Percentiles rank a stretch among this genome's conserved stretches.
Evolutionary conservation across 2,888 invertebrate genomes (phyloP).

Genomic region (Girardia tigrina): DNA sequence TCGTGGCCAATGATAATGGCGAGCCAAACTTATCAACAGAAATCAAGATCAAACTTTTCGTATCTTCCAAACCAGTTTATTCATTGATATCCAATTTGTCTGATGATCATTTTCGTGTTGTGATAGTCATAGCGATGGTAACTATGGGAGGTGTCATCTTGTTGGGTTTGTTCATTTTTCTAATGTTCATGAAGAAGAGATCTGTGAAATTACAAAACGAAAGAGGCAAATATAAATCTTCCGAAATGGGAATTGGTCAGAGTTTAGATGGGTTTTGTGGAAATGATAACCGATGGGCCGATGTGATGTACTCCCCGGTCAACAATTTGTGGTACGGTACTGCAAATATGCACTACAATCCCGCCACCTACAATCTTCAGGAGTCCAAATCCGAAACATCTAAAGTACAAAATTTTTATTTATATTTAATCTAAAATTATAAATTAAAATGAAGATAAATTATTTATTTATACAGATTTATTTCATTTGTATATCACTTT

Average conservation of each 20-base stretch:
- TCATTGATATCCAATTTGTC: neutral
- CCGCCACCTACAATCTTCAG: neutral
- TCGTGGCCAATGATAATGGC: constrained; percentile 30
- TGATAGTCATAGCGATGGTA: neutral
- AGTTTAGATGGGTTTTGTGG: neutral
- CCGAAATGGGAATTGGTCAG: neutral
- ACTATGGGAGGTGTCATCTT: neutral
- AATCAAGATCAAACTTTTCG: constrained; percentile 20
- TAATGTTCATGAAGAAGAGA: neutral
- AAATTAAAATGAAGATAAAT: too few species aligned
- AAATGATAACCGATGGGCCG: neutral
- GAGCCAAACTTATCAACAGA: constrained; percentile 24
- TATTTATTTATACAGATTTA: too few species aligned
- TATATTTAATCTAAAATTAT: too few species aligned
- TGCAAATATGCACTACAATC: neutral
- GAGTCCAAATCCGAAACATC: neutral
- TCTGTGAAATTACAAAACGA: neutral
- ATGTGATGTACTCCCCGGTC: neutral
- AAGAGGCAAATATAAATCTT: neutral
- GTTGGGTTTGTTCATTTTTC: neutral
- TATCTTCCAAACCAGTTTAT: neutral
- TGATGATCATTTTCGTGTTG: neutral
- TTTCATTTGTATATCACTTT: too few species aligned
- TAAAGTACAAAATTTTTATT: too few species aligned
- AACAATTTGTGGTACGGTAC: neutral